phyloP scores from a whole-genome alignment of 2,113 vertebrate species.

The Oryzias melastigma region DNA sequence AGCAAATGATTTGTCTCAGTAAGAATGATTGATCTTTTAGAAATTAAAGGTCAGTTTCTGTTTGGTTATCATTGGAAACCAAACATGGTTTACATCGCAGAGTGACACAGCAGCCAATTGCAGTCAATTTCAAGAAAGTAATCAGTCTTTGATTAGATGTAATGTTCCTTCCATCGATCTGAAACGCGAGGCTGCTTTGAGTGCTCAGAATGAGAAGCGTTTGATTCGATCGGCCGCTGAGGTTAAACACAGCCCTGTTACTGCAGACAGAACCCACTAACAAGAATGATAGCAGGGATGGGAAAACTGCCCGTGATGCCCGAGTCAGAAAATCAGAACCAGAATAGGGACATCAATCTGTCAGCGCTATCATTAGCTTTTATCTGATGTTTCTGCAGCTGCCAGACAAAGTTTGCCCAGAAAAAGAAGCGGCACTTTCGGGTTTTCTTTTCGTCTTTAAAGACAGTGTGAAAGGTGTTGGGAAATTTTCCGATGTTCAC shows the following conservation, averaged over 20 bases:
- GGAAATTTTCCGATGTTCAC: constrained; percentile 9
- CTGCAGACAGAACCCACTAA: constrained; percentile 31
- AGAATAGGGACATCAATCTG: too few species aligned
- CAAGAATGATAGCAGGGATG: constrained; percentile 31
- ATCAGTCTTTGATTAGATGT: constrained; percentile 68
- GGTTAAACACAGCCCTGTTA: constrained; percentile 56
- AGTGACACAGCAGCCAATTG: constrained; percentile 48
- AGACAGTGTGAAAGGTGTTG: constrained; percentile 12
- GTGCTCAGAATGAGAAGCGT: constrained; percentile 45
- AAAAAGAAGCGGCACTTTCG: too few species aligned
- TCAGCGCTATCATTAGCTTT: too few species aligned
- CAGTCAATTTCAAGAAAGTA: constrained; percentile 61
- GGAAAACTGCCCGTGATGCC: constrained; percentile 39
- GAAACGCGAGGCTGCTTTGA: constrained; percentile 42
- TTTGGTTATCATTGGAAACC: constrained; percentile 40
- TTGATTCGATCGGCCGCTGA: constrained; percentile 60
- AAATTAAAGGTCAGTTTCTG: constrained; percentile 40
- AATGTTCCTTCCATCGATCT: constrained; percentile 59
- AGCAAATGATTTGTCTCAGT: constrained; percentile 12
- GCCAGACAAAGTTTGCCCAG: too few species aligned
- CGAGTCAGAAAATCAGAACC: constrained; percentile 1
- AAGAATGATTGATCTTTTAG: constrained; percentile 11
- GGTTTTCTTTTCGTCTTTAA: not conserved
- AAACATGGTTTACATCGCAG: constrained; percentile 43
- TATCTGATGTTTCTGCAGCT: constrained; percentile 1